Evolutionary conservation across 2,113 vertebrate species (phyloP).

Genomic region (Pelecanus crispus): DNA sequence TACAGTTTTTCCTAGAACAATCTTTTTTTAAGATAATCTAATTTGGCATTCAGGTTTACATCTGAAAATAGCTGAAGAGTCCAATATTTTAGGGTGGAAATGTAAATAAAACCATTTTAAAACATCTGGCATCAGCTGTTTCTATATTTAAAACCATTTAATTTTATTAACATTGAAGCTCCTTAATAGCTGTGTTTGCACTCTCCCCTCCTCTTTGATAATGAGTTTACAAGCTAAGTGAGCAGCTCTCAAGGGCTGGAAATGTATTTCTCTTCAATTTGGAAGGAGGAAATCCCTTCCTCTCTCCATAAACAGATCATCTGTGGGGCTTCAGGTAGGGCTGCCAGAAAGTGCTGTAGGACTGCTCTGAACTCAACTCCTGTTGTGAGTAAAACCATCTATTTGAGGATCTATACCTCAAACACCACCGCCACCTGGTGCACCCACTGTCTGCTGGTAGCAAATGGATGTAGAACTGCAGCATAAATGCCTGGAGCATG

Average conservation of each 20-base stretch:
- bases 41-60: background rate
- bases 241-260: background rate
- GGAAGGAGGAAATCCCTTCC: background rate
- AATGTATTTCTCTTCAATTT: background rate
- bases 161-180: background rate
- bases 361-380: background rate
- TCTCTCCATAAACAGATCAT: conserved; percentile 8
- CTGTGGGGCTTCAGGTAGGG: background rate
- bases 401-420: background rate
- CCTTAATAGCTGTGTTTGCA: background rate
- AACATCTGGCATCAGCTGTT: conserved; percentile 11
- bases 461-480: background rate
- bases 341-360: background rate
- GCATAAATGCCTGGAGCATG: accelerated
- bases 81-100: background rate
- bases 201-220: background rate
- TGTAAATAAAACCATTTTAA: background rate
- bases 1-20: background rate
- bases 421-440: accelerated
- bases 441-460: accelerated
- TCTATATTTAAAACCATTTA: background rate
- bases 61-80: background rate
- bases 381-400: background rate
- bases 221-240: background rate
- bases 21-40: background rate